phyloP scores from a whole-genome alignment of 2,797 vertebrate genomes.

The Sebastes itinus region DNA sequence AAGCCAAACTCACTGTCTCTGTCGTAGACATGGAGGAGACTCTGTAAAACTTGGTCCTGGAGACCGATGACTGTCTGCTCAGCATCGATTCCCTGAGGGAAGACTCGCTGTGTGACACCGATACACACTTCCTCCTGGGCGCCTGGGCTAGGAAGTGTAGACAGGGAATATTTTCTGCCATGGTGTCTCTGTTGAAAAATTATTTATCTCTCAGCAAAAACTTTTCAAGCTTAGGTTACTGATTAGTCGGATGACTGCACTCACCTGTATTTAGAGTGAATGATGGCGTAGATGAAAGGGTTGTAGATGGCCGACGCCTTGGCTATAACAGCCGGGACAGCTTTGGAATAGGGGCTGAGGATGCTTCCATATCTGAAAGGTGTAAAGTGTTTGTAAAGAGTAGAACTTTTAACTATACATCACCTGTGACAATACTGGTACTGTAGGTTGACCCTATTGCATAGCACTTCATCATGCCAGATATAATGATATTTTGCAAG shows the following conservation, averaged over 20 bases:
- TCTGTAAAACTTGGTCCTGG: conserved; percentile 72
- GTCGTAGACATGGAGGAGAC: conserved; percentile 77
- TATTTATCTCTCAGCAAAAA: not conserved
- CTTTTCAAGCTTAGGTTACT: not conserved
- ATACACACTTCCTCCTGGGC: conserved; percentile 66
- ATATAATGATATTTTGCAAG: not conserved
- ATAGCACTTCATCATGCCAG: conserved; percentile 9
- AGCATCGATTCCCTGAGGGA: conserved; percentile 74
- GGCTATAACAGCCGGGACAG: conserved; percentile 90
- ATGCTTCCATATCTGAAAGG: conserved; percentile 81
- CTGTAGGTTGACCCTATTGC: not conserved
- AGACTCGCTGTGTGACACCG: conserved; percentile 72
- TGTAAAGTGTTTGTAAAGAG: not conserved
- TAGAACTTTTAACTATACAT: not conserved
- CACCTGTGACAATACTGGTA: not conserved
- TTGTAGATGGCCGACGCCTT: conserved; percentile 94
- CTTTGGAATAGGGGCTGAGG: conserved; percentile 89
- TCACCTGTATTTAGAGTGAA: conserved; percentile 92
- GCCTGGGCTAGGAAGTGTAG: conserved; percentile 73
- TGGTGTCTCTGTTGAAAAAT: conserved; percentile 72
- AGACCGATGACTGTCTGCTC: conserved; percentile 73
- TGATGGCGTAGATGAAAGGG: conserved; percentile 93
- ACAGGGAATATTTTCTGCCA: conserved; percentile 80
- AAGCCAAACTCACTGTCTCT: conserved; percentile 76
- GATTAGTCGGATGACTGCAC: not conserved